Conservation (phyloP, 2,113 vertebrate genomes). For the Calyptomena viridis region DNA sequence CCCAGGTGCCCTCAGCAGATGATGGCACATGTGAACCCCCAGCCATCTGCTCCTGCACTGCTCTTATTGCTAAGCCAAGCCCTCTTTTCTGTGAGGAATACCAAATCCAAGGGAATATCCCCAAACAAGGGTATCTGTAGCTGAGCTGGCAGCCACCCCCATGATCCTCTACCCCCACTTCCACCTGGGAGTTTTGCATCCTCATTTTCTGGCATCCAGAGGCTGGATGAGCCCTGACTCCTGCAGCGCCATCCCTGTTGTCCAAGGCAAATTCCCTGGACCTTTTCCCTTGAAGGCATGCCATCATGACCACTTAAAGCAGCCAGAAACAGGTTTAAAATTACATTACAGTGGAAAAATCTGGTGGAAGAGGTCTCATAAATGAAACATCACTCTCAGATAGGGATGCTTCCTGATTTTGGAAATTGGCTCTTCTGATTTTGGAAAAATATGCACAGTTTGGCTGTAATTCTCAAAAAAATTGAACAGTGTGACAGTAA, state of each 20-base stretch:
- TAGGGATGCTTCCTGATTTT: accelerated
- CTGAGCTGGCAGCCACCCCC: not conserved
- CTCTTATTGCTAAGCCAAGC: not conserved
- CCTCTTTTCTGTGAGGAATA: not conserved
- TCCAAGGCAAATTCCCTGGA: not conserved
- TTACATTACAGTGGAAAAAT: not conserved
- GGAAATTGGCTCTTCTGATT: not conserved
- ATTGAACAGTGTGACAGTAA: not conserved
- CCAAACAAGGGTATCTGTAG: not conserved
- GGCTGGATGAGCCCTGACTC: not conserved
- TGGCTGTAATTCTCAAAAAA: not conserved
- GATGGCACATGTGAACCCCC: not conserved
- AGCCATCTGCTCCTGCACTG: not conserved
- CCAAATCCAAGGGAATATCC: slow-evolving; percentile 34
- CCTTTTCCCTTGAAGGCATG: not conserved
- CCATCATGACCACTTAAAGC: accelerated
- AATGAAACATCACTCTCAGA: accelerated
- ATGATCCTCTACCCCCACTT: not conserved
- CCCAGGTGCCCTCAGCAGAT: not conserved
- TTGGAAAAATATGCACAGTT: not conserved
- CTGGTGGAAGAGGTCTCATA: not conserved
- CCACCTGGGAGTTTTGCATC: not conserved
- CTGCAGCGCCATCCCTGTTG: accelerated
- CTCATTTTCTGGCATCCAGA: not conserved
- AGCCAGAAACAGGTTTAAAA: not conserved